A percentile compares a stretch with the other conserved stretches of the same genome.
Evolutionary conservation across 1,140 invertebrate species (phyloP).

Genomic region (Lithobius niger): DNA sequence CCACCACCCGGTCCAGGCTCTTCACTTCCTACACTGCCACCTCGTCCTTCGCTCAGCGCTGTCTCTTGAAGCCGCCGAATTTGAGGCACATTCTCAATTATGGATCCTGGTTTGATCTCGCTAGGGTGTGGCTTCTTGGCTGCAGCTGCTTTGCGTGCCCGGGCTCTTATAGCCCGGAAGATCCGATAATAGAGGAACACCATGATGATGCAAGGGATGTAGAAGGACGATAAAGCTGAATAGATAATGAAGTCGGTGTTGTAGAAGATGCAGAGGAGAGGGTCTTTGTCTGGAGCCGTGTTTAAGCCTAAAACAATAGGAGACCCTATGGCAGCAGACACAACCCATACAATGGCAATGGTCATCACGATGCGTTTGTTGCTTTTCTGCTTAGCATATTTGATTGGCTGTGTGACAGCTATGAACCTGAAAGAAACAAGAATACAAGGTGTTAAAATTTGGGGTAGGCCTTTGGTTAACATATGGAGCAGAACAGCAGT

Average conservation of each 20-base stretch:
- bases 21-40: too few relatives aligned
- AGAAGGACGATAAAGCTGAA: conserved; percentile 95
- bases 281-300: conserved; percentile 50
- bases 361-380: conserved; percentile 87
- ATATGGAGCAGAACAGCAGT: too few relatives aligned
- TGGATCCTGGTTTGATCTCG: conserved; percentile 59
- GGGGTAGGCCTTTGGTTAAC: too few relatives aligned
- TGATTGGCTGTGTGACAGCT: conserved; percentile 95
- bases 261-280: conserved; percentile 69
- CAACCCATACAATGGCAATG: conserved; percentile 91
- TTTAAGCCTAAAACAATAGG: conserved; percentile 94
- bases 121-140: conserved; percentile 55
- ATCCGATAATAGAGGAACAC: conserved; percentile 97
- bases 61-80: not conserved
- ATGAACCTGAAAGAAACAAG: conserved; percentile 68
- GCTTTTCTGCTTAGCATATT: conserved; percentile 97
- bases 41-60: not conserved
- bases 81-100: conserved; percentile 69
- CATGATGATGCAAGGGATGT: conserved; percentile 98
- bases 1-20: too few relatives aligned
- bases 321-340: conserved; percentile 89
- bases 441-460: not conserved
- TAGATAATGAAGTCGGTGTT: conserved; percentile 97
- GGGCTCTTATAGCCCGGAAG: conserved; percentile 70
- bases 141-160: conserved; percentile 63